Base-by-base conservation (phyloP, 2,797 vertebrate genomes). In the Chelonia mydas region DNA sequence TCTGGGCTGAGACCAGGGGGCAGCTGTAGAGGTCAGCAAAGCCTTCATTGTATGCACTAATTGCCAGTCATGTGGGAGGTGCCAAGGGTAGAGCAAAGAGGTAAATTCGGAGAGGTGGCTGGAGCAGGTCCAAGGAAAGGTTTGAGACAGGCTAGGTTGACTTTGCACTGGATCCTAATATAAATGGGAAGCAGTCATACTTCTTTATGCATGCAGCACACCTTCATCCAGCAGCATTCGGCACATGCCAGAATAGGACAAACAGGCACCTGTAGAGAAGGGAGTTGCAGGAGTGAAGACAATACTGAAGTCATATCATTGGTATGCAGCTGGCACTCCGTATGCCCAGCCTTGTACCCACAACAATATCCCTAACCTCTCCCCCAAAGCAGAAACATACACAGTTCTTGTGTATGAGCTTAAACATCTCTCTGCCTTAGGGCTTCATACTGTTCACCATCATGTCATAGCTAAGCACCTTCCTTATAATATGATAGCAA, bases 181-280 rank as follows among this genome's bases (percentile, higher is more conserved):
- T 15, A 80, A 33, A 55, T n/a, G 25, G 28, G 65, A 81, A 74
- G 17, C n/a, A 37, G 2, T 41, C 27, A 55, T 0, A 0, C 4
- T 15, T 78, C 47, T 17, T 33, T 78, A 47, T 9, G n/a, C 83
- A 7, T 1, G 54, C 84, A 74, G 33, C 25, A 51, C 57, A 12
- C 0, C 0, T 23, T 10, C 54, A 72, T 9, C 13, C 12, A 33
- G 33, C 17, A 21, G 23, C 13, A 4, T 65, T 74, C 78, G 3
- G 2, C 51, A 13, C 1, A 3, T 49, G 28, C 37, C 47, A 31
- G 41, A 54, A 12, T 27, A 81, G 3, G 51, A 68, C 8, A 68
- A 37, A 68, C 17, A 21, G n/a, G 65, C 65, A 37, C 33, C 33
- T 68, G n/a, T 68, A 5, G 8, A 23, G 5, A 41, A 21, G 19